Evolutionary conservation across 1,140 invertebrate species (phyloP).

Genomic region (Tyrophagus putrescentiae): DNA sequence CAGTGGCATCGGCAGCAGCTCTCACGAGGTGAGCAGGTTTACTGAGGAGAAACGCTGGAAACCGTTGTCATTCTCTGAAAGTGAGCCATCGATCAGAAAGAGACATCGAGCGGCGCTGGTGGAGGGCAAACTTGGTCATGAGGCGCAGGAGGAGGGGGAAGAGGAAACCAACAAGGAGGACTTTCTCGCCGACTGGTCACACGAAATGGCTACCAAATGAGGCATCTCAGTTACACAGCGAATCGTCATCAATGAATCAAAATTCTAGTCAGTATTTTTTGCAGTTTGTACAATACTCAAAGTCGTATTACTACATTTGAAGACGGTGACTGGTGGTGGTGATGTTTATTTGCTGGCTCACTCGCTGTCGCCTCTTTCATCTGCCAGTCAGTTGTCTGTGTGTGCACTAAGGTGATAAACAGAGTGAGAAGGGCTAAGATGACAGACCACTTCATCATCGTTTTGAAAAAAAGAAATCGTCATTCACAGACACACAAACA

Average conservation of each 20-base stretch:
- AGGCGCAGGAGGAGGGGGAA: neutral
- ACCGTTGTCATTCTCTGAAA: neutral
- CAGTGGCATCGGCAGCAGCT: neutral
- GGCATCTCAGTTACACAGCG: too few relatives aligned
- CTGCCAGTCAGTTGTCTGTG: too few relatives aligned
- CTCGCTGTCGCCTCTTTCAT: too few relatives aligned
- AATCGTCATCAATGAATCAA: too few relatives aligned
- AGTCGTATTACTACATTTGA: neutral
- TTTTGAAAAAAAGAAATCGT: too few relatives aligned
- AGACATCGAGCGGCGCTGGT: neutral
- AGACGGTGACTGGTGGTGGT: too few relatives aligned
- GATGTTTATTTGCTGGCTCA: too few relatives aligned
- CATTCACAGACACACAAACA: too few relatives aligned
- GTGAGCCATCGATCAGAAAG: neutral
- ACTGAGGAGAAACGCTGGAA: neutral
- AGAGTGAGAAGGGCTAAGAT: too few relatives aligned
- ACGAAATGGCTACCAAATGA: conserved; percentile 13
- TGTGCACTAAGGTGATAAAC: too few relatives aligned
- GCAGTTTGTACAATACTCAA: neutral
- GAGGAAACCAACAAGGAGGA: neutral
- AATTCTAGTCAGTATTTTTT: neutral
- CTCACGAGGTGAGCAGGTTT: conserved; percentile 1
- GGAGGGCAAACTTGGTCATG: neutral
- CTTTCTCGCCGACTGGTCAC: conserved; percentile 15
- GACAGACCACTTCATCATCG: too few relatives aligned